phyloP scores from a whole-genome alignment of 2,113 vertebrate genomes.

The Pampusana beccarii region DNA sequence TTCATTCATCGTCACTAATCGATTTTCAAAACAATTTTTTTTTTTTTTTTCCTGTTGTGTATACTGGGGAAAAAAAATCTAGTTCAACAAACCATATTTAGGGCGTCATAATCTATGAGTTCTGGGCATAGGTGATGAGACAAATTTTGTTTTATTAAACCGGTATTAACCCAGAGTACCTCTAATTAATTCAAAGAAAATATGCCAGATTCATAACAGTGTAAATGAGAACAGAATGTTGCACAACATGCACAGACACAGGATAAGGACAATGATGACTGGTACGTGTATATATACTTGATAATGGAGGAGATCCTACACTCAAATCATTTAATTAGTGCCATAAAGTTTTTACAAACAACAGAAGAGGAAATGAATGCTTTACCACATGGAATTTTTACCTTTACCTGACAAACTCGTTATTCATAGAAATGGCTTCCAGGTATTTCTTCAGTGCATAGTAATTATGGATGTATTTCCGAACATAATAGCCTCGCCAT shows the following conservation, averaged over 20 bases:
- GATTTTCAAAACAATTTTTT: not conserved
- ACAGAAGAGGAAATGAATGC: not conserved
- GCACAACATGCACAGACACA: not conserved
- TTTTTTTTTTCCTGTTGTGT: not conserved
- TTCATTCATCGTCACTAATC: not conserved
- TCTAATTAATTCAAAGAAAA: not conserved
- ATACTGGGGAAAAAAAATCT: not conserved
- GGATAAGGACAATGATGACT: not conserved
- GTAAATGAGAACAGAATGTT: not conserved
- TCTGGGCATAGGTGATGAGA: not conserved
- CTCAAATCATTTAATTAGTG: not conserved
- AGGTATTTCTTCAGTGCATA: constrained; percentile 87
- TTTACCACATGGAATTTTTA: not conserved
- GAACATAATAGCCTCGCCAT: constrained; percentile 88
- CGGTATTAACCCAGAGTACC: not conserved
- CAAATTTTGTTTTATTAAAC: not conserved
- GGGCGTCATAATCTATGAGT: not conserved
- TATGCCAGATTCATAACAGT: not conserved
- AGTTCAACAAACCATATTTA: not conserved
- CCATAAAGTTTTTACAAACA: constrained; percentile 9
- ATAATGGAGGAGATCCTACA: not conserved
- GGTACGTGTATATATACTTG: not conserved
- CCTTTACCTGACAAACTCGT: constrained; percentile 86
- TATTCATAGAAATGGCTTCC: constrained; percentile 79
- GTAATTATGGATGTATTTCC: constrained; percentile 89